Conservation (phyloP, 1,140 invertebrate species). For the Neocloeon triangulifer region DNA sequence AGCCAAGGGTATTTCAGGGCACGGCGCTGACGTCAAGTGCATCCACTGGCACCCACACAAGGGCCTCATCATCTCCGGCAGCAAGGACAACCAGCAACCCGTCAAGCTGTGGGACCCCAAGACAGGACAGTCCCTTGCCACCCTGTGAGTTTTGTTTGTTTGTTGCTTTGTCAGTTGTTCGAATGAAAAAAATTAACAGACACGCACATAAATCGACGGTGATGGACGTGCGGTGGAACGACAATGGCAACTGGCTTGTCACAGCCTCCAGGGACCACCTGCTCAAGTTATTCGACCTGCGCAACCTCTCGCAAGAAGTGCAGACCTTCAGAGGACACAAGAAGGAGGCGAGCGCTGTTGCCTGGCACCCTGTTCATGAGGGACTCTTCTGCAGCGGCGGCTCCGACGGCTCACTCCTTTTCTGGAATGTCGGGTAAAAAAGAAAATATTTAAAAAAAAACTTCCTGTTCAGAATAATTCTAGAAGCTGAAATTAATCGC, state of each 20-base stretch:
- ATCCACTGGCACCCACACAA: constrained; percentile 99
- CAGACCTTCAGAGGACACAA: constrained; percentile 96
- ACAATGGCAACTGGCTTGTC: constrained; percentile 98
- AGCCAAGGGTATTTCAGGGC: too few relatives aligned
- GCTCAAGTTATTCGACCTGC: constrained; percentile 93
- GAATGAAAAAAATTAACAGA: constrained; percentile 21
- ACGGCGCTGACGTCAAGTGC: constrained; percentile 98
- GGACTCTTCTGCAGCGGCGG: constrained; percentile 89
- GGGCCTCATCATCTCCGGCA: constrained; percentile 87
- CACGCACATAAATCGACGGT: constrained; percentile 99
- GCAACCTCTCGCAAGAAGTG: constrained; percentile 80
- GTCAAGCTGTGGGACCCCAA: constrained; percentile 99
- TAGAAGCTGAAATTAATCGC: too few relatives aligned
- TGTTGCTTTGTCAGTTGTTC: background rate
- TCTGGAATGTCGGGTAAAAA: constrained; percentile 88
- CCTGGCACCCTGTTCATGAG: constrained; percentile 96
- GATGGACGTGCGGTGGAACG: constrained; percentile 98
- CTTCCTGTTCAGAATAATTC: too few relatives aligned
- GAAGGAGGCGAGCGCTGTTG: constrained; percentile 90
- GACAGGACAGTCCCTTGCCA: constrained; percentile 69
- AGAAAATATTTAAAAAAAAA: too few relatives aligned
- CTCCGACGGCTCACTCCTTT: constrained; percentile 91
- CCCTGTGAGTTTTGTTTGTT: constrained; percentile 27
- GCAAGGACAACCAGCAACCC: constrained; percentile 98
- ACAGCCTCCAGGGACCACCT: constrained; percentile 95